Conservation (phyloP, 2,888 invertebrate genomes). For the Napeogenes inachia region DNA sequence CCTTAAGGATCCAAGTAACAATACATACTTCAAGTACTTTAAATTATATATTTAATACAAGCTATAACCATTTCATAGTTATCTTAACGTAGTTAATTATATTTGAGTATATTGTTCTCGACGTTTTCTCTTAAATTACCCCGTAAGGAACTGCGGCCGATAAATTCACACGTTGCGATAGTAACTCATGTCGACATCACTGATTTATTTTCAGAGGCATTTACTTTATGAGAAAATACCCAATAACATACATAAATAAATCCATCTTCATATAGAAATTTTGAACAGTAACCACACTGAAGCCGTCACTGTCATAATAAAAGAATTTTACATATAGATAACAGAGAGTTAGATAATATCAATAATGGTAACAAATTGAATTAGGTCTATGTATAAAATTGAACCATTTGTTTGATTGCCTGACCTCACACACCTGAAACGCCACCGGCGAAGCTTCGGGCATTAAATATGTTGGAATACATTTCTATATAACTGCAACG, state of each 20-base stretch:
- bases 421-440: background rate
- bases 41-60: background rate
- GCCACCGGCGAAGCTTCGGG: background rate
- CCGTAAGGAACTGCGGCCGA: conserved; percentile 39
- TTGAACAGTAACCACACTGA: background rate
- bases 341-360: background rate
- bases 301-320: background rate
- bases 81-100: conserved; percentile 13
- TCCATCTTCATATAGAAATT: background rate
- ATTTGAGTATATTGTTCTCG: conserved; percentile 13
- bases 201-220: conserved; percentile 48
- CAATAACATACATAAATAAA: conserved; percentile 19
- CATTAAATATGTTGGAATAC: background rate
- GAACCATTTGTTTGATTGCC: background rate
- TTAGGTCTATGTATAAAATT: background rate
- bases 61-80: background rate
- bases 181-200: conserved; percentile 54
- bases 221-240: conserved; percentile 34
- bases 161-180: conserved; percentile 52
- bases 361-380: background rate
- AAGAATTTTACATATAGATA: too few relatives aligned
- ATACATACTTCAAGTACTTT: too few relatives aligned
- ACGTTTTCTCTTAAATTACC: conserved; percentile 22
- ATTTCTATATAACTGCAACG: background rate
- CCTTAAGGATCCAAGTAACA: too few relatives aligned